Evolutionary conservation across 2,113 vertebrate species (phyloP).

Genomic region (Perca schrenkii): DNA sequence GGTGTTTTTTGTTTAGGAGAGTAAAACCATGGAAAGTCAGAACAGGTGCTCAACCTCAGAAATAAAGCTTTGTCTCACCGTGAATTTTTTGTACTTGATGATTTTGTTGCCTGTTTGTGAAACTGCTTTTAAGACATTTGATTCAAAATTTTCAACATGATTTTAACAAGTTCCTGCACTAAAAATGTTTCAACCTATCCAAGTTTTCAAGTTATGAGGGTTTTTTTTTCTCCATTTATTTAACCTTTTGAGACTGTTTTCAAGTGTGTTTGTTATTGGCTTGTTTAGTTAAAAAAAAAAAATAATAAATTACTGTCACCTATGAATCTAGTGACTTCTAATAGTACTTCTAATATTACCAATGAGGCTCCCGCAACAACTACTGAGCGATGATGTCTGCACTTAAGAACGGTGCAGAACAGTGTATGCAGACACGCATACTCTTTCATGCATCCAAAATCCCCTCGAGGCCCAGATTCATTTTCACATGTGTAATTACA

Average conservation of each 20-base stretch:
- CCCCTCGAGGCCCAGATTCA: conserved; percentile 59
- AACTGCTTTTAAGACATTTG: background rate
- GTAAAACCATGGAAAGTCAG: background rate
- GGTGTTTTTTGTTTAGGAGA: background rate
- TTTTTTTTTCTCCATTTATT: background rate
- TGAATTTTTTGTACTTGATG: background rate
- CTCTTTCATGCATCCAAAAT: conserved; percentile 39
- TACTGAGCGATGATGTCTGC: conserved; percentile 4
- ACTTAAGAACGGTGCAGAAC: conserved; percentile 17
- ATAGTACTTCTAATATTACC: background rate
- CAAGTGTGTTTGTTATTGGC: background rate
- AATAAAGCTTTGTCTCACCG: background rate
- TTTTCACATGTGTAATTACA: conserved; percentile 76
- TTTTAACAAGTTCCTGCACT: background rate
- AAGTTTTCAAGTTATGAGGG: background rate
- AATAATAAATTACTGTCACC: background rate
- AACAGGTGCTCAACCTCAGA: background rate
- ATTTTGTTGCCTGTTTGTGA: background rate
- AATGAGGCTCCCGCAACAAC: background rate
- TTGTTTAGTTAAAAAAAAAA: background rate
- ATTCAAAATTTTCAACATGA: background rate
- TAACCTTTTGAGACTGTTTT: background rate
- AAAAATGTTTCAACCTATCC: background rate
- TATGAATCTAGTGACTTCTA: background rate
- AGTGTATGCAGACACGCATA: background rate